These are phyloP conservation scores for Pogonocichla stellata DNA, from an alignment of 2,113 vertebrate genomes.

Conservation along the genomic window DNA sequence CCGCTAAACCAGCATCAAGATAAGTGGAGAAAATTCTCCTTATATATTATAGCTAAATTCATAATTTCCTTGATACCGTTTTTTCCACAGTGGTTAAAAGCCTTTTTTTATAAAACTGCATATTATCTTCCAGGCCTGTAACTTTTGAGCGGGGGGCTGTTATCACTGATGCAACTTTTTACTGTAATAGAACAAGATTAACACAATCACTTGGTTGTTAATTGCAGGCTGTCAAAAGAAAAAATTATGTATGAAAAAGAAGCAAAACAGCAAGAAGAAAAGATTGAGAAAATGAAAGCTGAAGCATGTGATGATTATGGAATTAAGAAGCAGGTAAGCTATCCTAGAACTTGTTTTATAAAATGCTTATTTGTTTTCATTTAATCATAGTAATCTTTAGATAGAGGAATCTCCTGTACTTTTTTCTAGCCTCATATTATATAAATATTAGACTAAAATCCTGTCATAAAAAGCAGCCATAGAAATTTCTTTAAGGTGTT, in stretches of 20 bases:
- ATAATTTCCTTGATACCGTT: background rate
- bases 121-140: background rate
- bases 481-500: background rate
- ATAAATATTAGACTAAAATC: background rate
- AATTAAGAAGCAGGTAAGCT: conserved; percentile 90
- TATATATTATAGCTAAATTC: background rate
- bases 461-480: background rate
- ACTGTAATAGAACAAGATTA: background rate
- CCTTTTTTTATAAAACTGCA: background rate
- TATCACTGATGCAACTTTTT: background rate
- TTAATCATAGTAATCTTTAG: background rate
- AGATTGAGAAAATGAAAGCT: conserved; percentile 88
- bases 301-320: conserved; percentile 85
- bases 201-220: conserved; percentile 32
- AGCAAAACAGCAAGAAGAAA: conserved; percentile 91
- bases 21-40: background rate
- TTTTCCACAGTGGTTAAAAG: background rate
- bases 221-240: conserved; percentile 90
- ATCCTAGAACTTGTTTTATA: background rate
- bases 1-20: background rate
- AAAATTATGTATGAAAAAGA: conserved; percentile 89
- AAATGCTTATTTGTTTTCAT: background rate
- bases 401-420: background rate
- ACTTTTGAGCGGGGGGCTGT: background rate
- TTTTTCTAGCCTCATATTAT: background rate